Base-by-base conservation (phyloP, 1,140 invertebrate genomes). In the Zaprionus camerounensis region DNA sequence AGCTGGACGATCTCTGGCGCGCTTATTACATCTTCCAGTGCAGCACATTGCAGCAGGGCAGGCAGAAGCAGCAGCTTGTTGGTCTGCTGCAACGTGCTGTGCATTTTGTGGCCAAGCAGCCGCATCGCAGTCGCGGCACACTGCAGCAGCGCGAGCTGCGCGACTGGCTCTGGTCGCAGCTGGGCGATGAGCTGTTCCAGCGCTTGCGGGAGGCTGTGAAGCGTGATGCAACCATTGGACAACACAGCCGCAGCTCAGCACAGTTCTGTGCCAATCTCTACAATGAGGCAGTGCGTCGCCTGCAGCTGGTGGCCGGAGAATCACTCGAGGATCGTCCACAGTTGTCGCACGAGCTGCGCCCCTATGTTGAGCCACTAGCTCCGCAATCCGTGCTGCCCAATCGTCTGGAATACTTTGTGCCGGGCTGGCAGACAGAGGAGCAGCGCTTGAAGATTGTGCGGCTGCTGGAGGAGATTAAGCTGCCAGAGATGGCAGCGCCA, bases 201-300 rank as follows among this genome's bases (percentile, higher is more conserved):
- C 94, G 94, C 74, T 93, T 96, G 53, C 93, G 94, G 69, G 93
- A 93, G 36, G 94, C 94, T 67, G 85, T 92, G 13, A 93, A 83
- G 75, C 93, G 80, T 83, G 95, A 94, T 91, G 81, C 67, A 12
- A 91, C 85, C 59, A 93, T 95, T 20, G 80, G 85, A 24, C 73
- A 78, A 38, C 92, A 20, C 2, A 56, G 51, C 22, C 91, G 95
- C 26, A 93, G 93, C 26, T 93, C 95, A 74, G 94, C 95, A 0
- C 93, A 94, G 69, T 94, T 94, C 73, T 93, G 96, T 4, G 94
- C 95, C 20, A 88, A 94, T 34, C 91, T 96, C 36, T 96, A 96
- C 74, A 96, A 96, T 82, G 93, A 94, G 77, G 95, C 94, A 38
- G 93, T 96, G 4, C 92, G 93, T 57, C 94, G 94, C 75, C 81